phyloP scores from a whole-genome alignment of 2,888 invertebrate genomes.

The Tenthredo scrophulariae region DNA sequence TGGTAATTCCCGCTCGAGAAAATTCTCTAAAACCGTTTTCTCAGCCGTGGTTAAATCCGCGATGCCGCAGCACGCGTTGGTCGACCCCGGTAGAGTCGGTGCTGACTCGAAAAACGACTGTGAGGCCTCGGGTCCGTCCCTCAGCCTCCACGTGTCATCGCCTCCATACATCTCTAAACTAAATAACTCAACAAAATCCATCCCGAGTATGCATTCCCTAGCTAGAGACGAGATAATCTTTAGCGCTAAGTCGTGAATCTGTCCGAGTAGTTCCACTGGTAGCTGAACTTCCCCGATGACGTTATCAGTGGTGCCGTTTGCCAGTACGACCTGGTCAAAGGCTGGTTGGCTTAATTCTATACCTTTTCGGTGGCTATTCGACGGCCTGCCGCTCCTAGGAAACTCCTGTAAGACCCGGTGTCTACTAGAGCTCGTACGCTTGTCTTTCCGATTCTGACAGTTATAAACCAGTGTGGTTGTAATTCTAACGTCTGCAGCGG shows the following conservation, averaged over 20 bases:
- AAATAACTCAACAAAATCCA: not conserved
- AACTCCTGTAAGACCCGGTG: not conserved
- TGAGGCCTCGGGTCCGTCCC: not conserved
- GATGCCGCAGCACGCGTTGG: not conserved
- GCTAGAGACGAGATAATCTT: not conserved
- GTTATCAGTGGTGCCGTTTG: not conserved
- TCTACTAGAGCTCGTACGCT: not conserved
- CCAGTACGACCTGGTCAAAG: not conserved
- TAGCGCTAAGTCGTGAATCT: not conserved
- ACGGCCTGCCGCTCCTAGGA: not conserved
- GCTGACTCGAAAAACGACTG: not conserved
- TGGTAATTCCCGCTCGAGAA: not conserved
- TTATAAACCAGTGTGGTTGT: not conserved
- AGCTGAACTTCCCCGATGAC: not conserved
- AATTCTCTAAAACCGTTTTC: not conserved
- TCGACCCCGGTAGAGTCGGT: not conserved
- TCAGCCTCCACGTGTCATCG: not conserved
- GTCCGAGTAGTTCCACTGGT: not conserved
- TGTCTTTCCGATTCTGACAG: not conserved
- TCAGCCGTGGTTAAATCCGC: not conserved
- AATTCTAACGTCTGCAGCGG: not conserved
- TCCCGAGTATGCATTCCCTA: not conserved
- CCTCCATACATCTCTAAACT: not conserved
- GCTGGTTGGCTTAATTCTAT: not conserved
- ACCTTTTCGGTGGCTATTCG: not conserved